These are phyloP conservation scores for Halichoerus grypus DNA, from an alignment of 2,113 vertebrate species.

Conservation along the genomic window DNA sequence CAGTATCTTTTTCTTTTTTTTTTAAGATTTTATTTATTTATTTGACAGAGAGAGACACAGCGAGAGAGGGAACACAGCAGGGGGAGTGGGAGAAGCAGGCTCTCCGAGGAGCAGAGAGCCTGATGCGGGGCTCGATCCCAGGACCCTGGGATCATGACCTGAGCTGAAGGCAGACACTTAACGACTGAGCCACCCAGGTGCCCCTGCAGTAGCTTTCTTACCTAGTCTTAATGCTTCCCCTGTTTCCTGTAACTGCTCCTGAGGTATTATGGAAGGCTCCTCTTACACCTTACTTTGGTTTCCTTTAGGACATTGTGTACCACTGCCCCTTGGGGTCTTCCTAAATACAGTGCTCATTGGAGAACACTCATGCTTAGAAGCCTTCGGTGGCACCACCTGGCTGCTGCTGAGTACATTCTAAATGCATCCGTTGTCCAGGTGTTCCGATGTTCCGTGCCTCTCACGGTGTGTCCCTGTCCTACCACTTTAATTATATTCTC, in stretches of 20 bases:
- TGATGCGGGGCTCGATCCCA: too few relatives aligned
- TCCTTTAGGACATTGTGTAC: conserved; percentile 1
- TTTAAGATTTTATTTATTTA: too few relatives aligned
- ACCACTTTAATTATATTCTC: conserved; percentile 14
- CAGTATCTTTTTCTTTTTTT: too few relatives aligned
- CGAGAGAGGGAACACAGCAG: too few relatives aligned
- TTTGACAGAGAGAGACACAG: too few relatives aligned
- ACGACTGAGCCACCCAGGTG: too few relatives aligned
- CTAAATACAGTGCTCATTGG: not conserved
- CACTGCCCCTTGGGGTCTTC: conserved; percentile 12
- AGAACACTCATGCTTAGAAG: not conserved
- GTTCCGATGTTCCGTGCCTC: not conserved
- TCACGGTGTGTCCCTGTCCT: not conserved
- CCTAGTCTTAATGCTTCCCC: not conserved
- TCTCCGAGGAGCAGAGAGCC: too few relatives aligned
- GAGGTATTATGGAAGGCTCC: not conserved
- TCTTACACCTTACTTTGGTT: not conserved
- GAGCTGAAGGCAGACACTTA: too few relatives aligned
- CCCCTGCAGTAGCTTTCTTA: not conserved
- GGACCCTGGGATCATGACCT: too few relatives aligned
- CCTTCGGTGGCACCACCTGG: not conserved
- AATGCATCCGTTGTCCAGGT: not conserved
- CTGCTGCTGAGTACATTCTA: conserved; percentile 40
- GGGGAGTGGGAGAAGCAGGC: too few relatives aligned
- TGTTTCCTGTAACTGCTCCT: not conserved